Base-by-base conservation (phyloP, 2,797 vertebrate species). In the Chiloscyllium punctatum region DNA sequence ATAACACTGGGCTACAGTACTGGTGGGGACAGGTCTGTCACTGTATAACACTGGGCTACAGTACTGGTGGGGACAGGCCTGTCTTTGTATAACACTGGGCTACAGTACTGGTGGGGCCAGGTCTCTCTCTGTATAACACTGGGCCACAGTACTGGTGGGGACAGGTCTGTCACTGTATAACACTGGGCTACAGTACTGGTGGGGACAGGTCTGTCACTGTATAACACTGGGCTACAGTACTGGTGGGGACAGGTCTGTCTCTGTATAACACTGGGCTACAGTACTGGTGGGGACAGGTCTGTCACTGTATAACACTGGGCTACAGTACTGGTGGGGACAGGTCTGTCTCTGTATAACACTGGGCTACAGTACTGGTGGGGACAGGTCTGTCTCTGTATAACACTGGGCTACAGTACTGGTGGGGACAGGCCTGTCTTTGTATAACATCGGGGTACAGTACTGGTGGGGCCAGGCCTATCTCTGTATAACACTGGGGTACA, bases 231-330 rank as follows among this genome's bases (percentile, higher is more conserved):
- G 2, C 51, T 88, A 57, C 86, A 53, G 48, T 57, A 33, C 51
- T 23, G 82, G 42, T 86, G 37, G 82, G 42, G 4, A 51, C 42
- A 7, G 42, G 42, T 86, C 82, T 86, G 82, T 23, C 42, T 79
- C 33, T 79, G 74, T 79, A 82, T 42, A 37, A 82, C 77, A 82
- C n/a, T 82, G n/a, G 15, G n/a, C 77, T 82, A 82, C 77, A 82
- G n/a, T 37, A 37, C 77, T 37, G n/a, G 0, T 48, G n/a, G 77
- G 16, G 0, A 82, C n/a, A 21, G n/a, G 77, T 82, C 77, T 66
- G 30, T n/a, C 53, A 66, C 86, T 88, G 84, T 87, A 62, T 62
- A 90, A 88, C 86, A 88, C 51, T 88, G 86, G 51, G 51, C 51
- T 88, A 57, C 86, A 53, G 48, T 88, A 88, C n/a, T n/a, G n/a